phyloP scores from a whole-genome alignment of 2,113 vertebrate species.

The Malurus elegans region DNA sequence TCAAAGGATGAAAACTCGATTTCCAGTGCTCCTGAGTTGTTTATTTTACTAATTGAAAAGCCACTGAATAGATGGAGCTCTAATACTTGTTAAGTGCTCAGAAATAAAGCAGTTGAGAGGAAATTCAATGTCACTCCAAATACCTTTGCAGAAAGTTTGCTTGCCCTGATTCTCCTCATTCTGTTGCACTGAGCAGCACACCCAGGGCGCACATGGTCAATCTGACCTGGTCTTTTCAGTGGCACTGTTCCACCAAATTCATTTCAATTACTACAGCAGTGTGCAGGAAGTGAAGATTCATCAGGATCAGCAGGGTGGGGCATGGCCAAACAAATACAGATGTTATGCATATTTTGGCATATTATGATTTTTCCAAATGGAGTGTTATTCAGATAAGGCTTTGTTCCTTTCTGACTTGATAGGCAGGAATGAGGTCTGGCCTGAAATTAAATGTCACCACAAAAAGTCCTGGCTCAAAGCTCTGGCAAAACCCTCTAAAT shows the following conservation, averaged over 20 bases:
- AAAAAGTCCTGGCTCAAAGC: background rate
- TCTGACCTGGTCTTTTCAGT: background rate
- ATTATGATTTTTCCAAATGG: background rate
- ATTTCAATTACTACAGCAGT: background rate
- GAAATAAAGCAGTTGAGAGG: background rate
- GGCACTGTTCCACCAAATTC: background rate
- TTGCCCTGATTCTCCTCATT: background rate
- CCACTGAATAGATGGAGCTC: background rate
- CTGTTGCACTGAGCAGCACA: background rate
- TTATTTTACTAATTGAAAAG: background rate
- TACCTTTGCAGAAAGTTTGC: background rate
- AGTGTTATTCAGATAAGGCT: background rate
- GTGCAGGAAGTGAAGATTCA: background rate
- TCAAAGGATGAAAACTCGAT: background rate
- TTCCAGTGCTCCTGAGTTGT: background rate
- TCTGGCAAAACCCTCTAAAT: background rate
- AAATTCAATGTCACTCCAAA: background rate
- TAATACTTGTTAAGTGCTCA: background rate
- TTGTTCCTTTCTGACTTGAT: background rate
- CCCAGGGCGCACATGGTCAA: fast-evolving
- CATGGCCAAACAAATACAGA: background rate
- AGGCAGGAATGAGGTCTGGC: background rate
- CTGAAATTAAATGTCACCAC: background rate
- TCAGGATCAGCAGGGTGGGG: background rate
- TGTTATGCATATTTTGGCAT: background rate